A percentile compares a stretch with the other conserved stretches of the same genome.
phyloP scores from a whole-genome alignment of 2,888 invertebrate genomes.

The Tridacna crocea region DNA sequence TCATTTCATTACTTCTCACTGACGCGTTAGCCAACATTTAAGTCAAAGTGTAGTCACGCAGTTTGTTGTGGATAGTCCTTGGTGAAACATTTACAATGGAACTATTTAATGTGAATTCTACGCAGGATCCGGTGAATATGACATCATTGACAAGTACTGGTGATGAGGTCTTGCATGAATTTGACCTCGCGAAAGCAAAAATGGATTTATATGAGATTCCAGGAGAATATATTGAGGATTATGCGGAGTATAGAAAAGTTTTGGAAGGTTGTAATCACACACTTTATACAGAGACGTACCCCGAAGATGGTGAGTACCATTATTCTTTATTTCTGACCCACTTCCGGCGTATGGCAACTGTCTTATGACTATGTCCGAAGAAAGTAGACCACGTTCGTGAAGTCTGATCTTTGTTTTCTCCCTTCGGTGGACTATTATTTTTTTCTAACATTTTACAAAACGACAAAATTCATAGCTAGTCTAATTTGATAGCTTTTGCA shows the following conservation, averaged over 20 bases:
- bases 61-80: too few relatives aligned
- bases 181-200: background rate
- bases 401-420: too few relatives aligned
- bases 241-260: conserved; percentile 16
- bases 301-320: conserved; percentile 17
- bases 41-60: too few relatives aligned
- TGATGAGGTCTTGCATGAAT: background rate
- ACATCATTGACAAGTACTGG: background rate
- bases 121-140: background rate
- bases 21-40: too few relatives aligned
- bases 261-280: conserved; percentile 10
- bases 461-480: too few relatives aligned
- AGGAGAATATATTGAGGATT: conserved; percentile 26
- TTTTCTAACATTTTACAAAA: too few relatives aligned
- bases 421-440: too few relatives aligned
- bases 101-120: conserved; percentile 6
- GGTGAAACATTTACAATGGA: background rate
- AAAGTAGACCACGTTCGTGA: too few relatives aligned
- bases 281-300: conserved; percentile 1
- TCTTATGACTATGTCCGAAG: too few relatives aligned
- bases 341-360: background rate
- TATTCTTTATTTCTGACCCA: background rate
- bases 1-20: too few relatives aligned
- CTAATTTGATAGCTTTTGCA: too few relatives aligned
- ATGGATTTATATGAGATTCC: conserved; percentile 16